These are phyloP conservation scores for Sinocyclocheilus anophthalmus DNA, from an alignment of 2,113 vertebrate genomes.

Conservation along the genomic window DNA sequence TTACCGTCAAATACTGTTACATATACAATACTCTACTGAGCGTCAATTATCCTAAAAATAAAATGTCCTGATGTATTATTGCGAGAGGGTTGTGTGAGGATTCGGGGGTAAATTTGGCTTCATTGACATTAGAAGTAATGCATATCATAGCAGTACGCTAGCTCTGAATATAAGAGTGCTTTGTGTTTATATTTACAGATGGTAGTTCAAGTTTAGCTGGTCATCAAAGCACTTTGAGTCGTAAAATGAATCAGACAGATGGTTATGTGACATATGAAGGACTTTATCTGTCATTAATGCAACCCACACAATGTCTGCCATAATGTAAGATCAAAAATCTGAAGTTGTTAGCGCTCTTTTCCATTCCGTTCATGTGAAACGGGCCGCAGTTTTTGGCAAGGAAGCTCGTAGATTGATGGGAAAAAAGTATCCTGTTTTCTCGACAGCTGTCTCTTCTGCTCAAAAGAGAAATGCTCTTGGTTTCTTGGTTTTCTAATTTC, in stretches of 20 bases:
- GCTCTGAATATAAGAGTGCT: background rate
- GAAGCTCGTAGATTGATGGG: background rate
- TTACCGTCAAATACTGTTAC: background rate
- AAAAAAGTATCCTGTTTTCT: background rate
- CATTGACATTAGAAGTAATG: background rate
- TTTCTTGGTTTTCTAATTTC: no score
- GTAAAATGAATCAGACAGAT: conserved; percentile 12
- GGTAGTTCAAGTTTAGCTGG: conserved; percentile 8
- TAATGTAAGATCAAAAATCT: background rate
- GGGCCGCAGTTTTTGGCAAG: background rate
- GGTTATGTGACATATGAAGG: conserved; percentile 15
- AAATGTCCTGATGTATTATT: background rate
- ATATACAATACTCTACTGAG: background rate
- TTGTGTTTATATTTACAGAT: conserved; percentile 5
- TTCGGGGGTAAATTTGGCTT: background rate
- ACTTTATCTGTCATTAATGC: conserved; percentile 21
- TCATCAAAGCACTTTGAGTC: background rate
- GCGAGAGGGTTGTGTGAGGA: background rate
- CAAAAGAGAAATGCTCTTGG: background rate
- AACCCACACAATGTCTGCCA: conserved; percentile 4
- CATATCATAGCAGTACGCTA: background rate
- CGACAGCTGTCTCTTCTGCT: conserved; percentile 12
- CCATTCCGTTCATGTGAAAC: background rate
- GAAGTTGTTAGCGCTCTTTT: background rate
- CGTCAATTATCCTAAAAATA: background rate